Percentiles rank a stretch among this genome's conserved stretches.
Evolutionary conservation across 2,797 vertebrate genomes (phyloP).

Genomic region (Tauraco hartlaubi): DNA sequence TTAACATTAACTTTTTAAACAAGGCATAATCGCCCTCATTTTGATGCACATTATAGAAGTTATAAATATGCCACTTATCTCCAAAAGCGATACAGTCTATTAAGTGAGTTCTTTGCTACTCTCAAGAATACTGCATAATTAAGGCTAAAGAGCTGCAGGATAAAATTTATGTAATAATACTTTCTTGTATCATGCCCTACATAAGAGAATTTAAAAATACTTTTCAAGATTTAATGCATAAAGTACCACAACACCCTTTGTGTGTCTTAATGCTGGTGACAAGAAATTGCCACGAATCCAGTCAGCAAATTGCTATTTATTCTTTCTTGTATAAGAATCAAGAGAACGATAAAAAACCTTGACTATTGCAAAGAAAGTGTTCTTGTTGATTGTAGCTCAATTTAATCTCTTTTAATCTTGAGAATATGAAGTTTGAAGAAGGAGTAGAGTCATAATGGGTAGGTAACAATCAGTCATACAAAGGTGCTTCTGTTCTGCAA

Average conservation of each 20-base stretch:
- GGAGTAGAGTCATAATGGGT: background rate
- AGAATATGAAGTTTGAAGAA: background rate
- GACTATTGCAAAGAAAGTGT: background rate
- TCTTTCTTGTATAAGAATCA: background rate
- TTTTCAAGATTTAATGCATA: background rate
- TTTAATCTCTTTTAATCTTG: background rate
- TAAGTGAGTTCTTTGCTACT: slow-evolving; percentile 37
- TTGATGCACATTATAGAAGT: background rate
- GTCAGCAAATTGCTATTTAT: background rate
- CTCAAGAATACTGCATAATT: slow-evolving; percentile 51
- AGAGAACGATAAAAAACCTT: background rate
- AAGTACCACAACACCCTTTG: background rate
- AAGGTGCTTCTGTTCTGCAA: background rate
- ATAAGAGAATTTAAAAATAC: background rate
- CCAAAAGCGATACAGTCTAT: slow-evolving; percentile 35
- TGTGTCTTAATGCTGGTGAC: background rate
- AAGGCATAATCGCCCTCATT: slow-evolving; percentile 7
- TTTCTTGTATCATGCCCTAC: slow-evolving; percentile 14
- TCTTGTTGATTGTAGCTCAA: background rate
- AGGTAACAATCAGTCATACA: background rate
- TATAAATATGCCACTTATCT: slow-evolving; percentile 64
- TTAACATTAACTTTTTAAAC: background rate
- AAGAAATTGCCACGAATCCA: background rate
- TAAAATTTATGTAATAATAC: slow-evolving; percentile 49
- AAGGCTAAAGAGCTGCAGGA: slow-evolving; percentile 54